Evolutionary conservation across 2,113 vertebrate genomes (phyloP).

Genomic region (Empidonax traillii): DNA sequence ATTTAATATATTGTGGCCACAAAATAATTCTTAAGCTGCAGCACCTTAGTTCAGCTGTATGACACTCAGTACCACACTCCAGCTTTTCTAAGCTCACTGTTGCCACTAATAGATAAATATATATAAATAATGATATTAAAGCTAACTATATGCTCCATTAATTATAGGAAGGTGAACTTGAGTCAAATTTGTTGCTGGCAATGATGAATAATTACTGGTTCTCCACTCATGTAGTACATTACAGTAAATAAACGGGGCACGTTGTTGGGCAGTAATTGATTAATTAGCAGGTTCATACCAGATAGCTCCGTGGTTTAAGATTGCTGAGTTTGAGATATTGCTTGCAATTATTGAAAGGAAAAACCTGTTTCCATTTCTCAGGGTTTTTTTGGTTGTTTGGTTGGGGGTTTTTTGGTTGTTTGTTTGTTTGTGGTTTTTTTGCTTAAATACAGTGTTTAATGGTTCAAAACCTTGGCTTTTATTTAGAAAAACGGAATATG

Average conservation of each 20-base stretch:
- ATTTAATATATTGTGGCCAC: neutral
- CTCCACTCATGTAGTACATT: slow-evolving; percentile 27
- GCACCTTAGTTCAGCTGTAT: neutral
- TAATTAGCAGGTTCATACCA: slow-evolving; percentile 69
- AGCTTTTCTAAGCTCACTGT: neutral
- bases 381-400: too few species aligned
- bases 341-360: slow-evolving; percentile 61
- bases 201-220: slow-evolving; percentile 74
- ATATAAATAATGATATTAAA: slow-evolving; percentile 48
- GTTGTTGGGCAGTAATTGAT: slow-evolving; percentile 67
- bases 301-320: slow-evolving; percentile 57
- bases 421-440: neutral
- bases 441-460: slow-evolving; percentile 4
- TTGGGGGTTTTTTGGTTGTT: too few species aligned
- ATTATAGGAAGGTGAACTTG: slow-evolving; percentile 68
- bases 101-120: neutral
- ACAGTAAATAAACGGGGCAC: slow-evolving; percentile 61
- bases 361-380: slow-evolving; percentile 41
- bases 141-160: slow-evolving; percentile 61
- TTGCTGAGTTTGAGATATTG: slow-evolving; percentile 70
- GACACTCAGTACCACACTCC: neutral
- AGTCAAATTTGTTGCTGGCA: slow-evolving; percentile 65
- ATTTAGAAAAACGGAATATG: slow-evolving; percentile 25
- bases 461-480: slow-evolving; percentile 55
- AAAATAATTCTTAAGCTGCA: neutral